Evolutionary conservation across 2,888 invertebrate species (phyloP).

Genomic region (Dyspetes luteomarginatus): DNA sequence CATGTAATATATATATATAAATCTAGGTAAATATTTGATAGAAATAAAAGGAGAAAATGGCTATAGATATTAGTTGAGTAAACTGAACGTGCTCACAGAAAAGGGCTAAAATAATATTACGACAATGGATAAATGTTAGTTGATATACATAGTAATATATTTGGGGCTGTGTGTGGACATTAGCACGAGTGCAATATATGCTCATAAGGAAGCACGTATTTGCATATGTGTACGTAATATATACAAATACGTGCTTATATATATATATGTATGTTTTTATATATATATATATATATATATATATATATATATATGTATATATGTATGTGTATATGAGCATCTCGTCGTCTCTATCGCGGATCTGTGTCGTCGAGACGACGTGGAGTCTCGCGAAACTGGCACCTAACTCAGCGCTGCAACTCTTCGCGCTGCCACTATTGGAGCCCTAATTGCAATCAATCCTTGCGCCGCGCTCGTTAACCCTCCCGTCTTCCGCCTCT

Average conservation of each 20-base stretch:
- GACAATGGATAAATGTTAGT: too few species aligned
- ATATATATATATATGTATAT: neutral
- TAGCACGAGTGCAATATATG: too few species aligned
- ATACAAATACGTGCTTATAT: neutral
- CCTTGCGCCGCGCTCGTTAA: constrained; percentile 72
- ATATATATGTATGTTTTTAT: neutral
- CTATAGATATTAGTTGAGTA: too few species aligned
- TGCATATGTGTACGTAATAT: too few species aligned
- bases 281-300: neutral
- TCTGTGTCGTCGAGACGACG: constrained; percentile 43
- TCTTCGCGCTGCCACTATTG: constrained; percentile 52
- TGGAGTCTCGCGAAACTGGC: constrained; percentile 47
- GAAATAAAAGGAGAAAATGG: too few species aligned
- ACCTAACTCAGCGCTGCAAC: constrained; percentile 48
- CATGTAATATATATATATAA: too few species aligned
- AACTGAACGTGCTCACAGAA: too few species aligned
- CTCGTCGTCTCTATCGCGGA: constrained; percentile 41
- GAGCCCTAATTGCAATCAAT: constrained; percentile 75
- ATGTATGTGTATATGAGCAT: constrained; percentile 16
- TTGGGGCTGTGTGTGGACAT: too few species aligned
- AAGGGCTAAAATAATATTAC: too few species aligned
- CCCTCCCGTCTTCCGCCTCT: constrained; percentile 26
- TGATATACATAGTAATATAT: too few species aligned
- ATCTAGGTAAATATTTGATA: too few species aligned
- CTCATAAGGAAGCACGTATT: too few species aligned